phyloP scores from a whole-genome alignment of 2,888 invertebrate species.

The Coronaproctus castanopsis region DNA sequence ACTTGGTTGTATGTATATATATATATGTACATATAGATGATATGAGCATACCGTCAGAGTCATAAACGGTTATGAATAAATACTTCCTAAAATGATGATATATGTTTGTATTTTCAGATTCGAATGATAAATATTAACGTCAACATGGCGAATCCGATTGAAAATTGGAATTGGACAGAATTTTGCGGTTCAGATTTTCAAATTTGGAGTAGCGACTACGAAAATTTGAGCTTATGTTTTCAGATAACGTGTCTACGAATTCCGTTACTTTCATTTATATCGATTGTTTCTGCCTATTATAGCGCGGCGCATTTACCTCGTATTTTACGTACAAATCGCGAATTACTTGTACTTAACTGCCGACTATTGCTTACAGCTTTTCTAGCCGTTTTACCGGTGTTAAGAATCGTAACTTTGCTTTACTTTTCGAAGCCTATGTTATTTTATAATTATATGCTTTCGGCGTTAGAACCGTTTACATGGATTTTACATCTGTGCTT shows the following conservation, averaged over 20 bases:
- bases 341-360: slow-evolving; percentile 39
- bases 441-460: slow-evolving; percentile 48
- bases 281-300: slow-evolving; percentile 59
- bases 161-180: slow-evolving; percentile 47
- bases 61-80: too few relatives aligned
- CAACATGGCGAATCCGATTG: neutral
- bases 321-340: slow-evolving; percentile 39
- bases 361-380: slow-evolving; percentile 41
- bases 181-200: slow-evolving; percentile 51
- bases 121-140: neutral
- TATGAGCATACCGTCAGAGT: too few relatives aligned
- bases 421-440: slow-evolving; percentile 22
- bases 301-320: slow-evolving; percentile 45
- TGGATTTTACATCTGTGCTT: slow-evolving; percentile 69
- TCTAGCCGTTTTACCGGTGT: slow-evolving; percentile 38
- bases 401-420: slow-evolving; percentile 32
- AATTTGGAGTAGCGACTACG: slow-evolving; percentile 44
- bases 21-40: too few relatives aligned
- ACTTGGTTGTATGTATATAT: too few relatives aligned
- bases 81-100: too few relatives aligned
- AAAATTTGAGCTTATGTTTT: slow-evolving; percentile 68
- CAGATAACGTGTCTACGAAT: slow-evolving; percentile 63
- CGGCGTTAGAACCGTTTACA: slow-evolving; percentile 46
- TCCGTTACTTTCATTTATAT: slow-evolving; percentile 49
- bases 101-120: neutral